These are phyloP conservation scores for Emydoidea blandingii DNA, from an alignment of 2,797 vertebrate species.

Conservation along the genomic window DNA sequence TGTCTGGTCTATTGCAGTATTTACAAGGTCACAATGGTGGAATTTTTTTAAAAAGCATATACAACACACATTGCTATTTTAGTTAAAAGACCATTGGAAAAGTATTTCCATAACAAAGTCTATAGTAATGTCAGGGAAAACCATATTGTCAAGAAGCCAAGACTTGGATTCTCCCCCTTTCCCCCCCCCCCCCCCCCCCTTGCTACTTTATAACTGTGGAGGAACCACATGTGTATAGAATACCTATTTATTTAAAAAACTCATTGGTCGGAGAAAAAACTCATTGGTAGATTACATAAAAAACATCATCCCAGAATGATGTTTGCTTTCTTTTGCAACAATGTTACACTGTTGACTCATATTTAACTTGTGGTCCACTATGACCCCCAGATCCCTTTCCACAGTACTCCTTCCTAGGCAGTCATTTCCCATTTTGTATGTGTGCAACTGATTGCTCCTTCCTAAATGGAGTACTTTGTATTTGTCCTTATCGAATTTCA, in stretches of 20 bases:
- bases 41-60: neutral
- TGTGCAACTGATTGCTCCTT: too few relatives aligned
- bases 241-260: neutral
- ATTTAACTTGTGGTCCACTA: too few relatives aligned
- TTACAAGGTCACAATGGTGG: fast-evolving
- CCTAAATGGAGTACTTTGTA: too few relatives aligned
- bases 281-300: neutral
- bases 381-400: too few relatives aligned
- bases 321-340: too few relatives aligned
- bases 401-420: too few relatives aligned
- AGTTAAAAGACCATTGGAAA: too few relatives aligned
- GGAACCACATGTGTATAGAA: fast-evolving
- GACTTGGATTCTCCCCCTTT: neutral
- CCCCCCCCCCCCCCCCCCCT: neutral
- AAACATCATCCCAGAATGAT: neutral
- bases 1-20: neutral
- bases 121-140: neutral
- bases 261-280: neutral
- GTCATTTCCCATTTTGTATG: too few relatives aligned
- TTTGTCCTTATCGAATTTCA: too few relatives aligned
- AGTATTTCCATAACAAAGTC: too few relatives aligned
- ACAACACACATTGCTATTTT: neutral
- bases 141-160: neutral
- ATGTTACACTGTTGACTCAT: too few relatives aligned
- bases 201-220: neutral